Evolutionary conservation across 1,140 invertebrate species (phyloP).

Genomic region (Mercenaria mercenaria): DNA sequence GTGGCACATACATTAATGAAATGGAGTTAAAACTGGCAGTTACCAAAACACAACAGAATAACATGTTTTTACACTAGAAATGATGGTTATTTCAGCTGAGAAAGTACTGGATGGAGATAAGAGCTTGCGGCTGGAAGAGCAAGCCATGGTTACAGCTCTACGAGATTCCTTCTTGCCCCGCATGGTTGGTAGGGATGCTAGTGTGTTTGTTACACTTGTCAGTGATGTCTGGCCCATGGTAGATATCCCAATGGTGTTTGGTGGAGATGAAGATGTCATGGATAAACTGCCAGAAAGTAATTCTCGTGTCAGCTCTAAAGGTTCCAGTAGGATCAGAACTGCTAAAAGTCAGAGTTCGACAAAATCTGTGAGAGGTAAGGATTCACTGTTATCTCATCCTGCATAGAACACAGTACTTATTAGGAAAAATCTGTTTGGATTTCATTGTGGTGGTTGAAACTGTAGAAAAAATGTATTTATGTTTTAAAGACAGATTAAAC

Average conservation of each 20-base stretch:
- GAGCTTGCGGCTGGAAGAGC: constrained; percentile 76
- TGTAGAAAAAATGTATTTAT: too few relatives aligned
- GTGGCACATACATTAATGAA: too few relatives aligned
- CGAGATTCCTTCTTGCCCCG: constrained; percentile 83
- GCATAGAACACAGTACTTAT: too few relatives aligned
- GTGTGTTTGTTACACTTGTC: constrained; percentile 81
- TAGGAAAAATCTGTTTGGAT: too few relatives aligned
- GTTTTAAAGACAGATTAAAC: too few relatives aligned
- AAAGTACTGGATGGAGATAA: constrained; percentile 50
- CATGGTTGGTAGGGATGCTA: constrained; percentile 80
- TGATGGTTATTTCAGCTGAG: constrained; percentile 38
- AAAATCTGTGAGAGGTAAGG: constrained; percentile 76
- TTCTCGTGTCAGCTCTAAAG: constrained; percentile 68
- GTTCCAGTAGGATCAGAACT: constrained; percentile 68
- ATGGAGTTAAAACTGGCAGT: too few relatives aligned
- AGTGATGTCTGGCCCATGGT: constrained; percentile 82
- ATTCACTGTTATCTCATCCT: neutral
- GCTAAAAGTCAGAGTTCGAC: constrained; percentile 77
- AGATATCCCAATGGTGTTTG: constrained; percentile 80
- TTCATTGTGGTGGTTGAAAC: too few relatives aligned
- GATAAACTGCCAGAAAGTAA: constrained; percentile 67
- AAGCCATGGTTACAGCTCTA: constrained; percentile 81
- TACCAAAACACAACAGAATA: too few relatives aligned
- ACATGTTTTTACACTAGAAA: too few relatives aligned
- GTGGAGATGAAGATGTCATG: constrained; percentile 72